Evolutionary conservation across 2,888 invertebrate genomes (phyloP), one percentile per base, ranked within the genome.

Genomic region (Hyles lineata): DNA sequence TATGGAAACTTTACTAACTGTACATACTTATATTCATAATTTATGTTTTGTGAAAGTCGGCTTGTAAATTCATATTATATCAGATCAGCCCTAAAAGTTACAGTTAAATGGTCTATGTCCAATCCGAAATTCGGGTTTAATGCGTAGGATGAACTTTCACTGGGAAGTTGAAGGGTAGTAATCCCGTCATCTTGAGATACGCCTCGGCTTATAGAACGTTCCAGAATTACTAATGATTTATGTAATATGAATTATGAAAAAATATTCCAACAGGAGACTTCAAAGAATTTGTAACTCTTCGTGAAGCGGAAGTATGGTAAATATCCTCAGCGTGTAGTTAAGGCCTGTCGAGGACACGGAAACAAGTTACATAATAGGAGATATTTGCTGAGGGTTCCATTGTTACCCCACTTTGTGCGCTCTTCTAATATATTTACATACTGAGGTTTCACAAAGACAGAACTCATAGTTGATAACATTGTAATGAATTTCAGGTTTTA

Each of bases 381-480:
- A 85, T 88, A 86, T 87, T 89, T 87, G 85, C 86, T 74, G 82
- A 85, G 82, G 80, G 77, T 77, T 75, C 80, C 80, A 87, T 88
- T 89, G 88, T 89, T 81, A 80, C 80, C 74, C 78, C 77, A 81
- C 83, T 82, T 86, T 86, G 87, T 88, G 80, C 82, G 76, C 74
- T 76, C 82, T 85, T 78, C 74, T 81, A 82, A 80, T 83, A 82
- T 78, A 84, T 85, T 84, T 86, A 82, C 80, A 75, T 79, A 82
- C 83, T 75, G 81, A 80, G 81, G 82, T 84, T 84, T 85, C 79
- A 80, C 82, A 83, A 85, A 83, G 81, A 78, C 76, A 17, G 11
- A 43, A 67, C 15, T 67, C 17, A 60, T 5, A 35, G 35, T 21
- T 8, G 9, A 6, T 43, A 23, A 21, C 21, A 21, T 11, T 21